Base-by-base conservation (phyloP, 1,140 invertebrate species). In the Heliconius hewitsoni region DNA sequence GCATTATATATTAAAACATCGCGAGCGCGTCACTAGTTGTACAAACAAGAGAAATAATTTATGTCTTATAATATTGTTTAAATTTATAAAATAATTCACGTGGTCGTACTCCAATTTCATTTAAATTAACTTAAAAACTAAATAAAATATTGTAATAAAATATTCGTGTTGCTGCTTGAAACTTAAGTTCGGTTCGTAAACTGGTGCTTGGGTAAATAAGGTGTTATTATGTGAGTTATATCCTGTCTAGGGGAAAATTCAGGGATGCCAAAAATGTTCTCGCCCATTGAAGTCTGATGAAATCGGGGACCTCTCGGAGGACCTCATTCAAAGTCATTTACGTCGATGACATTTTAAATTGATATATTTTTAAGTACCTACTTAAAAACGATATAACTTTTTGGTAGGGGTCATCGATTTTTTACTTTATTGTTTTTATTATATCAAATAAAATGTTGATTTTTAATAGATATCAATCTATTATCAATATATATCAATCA, bases 271-370 rank as follows among this genome's bases (percentile, higher is more conserved):
- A 71, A 81, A 77, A 74, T 77, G 73, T 71, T 71, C 27, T 57
- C 73, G 78, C 70, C 57, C 74, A 46, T 77, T 73, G 70, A 77
- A 81, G 80, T 81, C 75, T 74, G 74, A 77, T 77, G 76, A 74
- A 81, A 77, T 71, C 72, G 42, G 42, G 42, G 42, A 13, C 13
- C 42, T 4, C 42, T 55, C 57, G 46, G 76, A 37, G 76, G 60
- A 30, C 57, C 50, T 18, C 57, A n/a, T n/a, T n/a, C n/a, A 76
- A 66, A 57, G 19, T 73, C 73, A 50, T 72, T 42, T 76, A 57
- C 8, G 60, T 27, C 60, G 27, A 66, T 66, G 60, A 66, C 60
- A 30, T 66, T 66, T 66, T 66, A 27, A 27, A 30, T 3, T 27
- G 60, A 27, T 55, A 72, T 30, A 71, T 39, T 57, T 66, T 66